phyloP scores from a whole-genome alignment of 1,140 invertebrate species.

The Drosophila punjabiensis region DNA sequence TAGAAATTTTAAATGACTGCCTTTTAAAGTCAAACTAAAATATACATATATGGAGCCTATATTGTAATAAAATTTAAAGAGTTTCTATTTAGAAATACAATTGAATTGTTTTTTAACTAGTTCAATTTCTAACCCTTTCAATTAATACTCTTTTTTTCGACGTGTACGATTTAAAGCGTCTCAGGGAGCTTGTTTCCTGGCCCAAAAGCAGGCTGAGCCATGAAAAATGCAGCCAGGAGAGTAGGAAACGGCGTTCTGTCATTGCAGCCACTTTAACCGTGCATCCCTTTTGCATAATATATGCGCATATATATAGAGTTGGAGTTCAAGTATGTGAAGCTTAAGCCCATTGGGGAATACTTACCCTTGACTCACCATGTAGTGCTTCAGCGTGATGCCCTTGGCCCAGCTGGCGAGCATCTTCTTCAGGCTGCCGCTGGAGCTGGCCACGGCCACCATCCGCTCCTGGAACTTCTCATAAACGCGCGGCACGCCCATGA shows the following conservation, averaged over 20 bases:
- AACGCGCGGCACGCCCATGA: slow-evolving; percentile 95
- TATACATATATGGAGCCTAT: too few species aligned
- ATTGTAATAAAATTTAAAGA: too few species aligned
- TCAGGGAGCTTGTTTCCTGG: slow-evolving; percentile 33
- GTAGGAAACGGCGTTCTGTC: slow-evolving; percentile 25
- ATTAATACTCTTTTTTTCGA: not conserved
- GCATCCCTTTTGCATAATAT: slow-evolving; percentile 80
- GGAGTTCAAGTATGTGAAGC: slow-evolving; percentile 61
- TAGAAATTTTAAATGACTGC: not conserved
- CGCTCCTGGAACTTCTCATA: slow-evolving; percentile 98
- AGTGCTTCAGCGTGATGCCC: slow-evolving; percentile 90
- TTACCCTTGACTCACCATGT: slow-evolving; percentile 86
- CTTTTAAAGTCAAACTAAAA: not conserved
- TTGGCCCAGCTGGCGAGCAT: slow-evolving; percentile 85
- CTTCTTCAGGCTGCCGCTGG: slow-evolving; percentile 80
- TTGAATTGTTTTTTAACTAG: not conserved
- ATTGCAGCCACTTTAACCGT: slow-evolving; percentile 77
- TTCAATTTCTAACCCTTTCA: not conserved
- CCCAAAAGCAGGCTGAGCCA: slow-evolving; percentile 4
- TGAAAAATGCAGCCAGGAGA: slow-evolving; percentile 24
- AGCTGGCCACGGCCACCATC: slow-evolving; percentile 78
- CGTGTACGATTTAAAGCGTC: slow-evolving; percentile 24
- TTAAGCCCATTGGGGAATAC: slow-evolving; percentile 38
- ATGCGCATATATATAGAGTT: slow-evolving; percentile 60
- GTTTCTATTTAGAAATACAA: too few species aligned